A percentile compares a stretch with the other conserved stretches of the same genome.
Conservation (phyloP, 2,888 invertebrate species). For the Mellilla xanthometata region DNA sequence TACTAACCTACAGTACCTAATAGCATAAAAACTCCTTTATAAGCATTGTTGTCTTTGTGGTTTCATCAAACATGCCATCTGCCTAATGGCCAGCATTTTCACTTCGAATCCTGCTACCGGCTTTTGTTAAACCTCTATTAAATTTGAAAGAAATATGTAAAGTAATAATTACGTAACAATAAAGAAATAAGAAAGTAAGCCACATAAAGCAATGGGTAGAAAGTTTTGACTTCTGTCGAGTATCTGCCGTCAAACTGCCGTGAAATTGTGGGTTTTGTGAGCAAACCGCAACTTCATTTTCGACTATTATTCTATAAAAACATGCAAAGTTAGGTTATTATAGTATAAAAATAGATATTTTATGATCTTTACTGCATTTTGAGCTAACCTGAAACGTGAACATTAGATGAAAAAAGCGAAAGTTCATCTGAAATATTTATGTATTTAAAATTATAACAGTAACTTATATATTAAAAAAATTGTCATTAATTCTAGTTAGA, state of each 20-base stretch:
- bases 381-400: too few species aligned
- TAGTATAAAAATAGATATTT: constrained; percentile 17
- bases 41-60: constrained; percentile 36
- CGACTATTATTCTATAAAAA: constrained; percentile 36
- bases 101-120: constrained; percentile 46
- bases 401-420: too few species aligned
- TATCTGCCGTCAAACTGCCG: constrained; percentile 57
- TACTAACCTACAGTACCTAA: neutral
- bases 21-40: constrained; percentile 13
- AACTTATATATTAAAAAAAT: too few species aligned
- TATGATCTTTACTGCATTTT: constrained; percentile 2
- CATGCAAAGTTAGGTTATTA: constrained; percentile 23
- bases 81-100: constrained; percentile 74
- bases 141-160: constrained; percentile 35
- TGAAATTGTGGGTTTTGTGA: constrained; percentile 63
- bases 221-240: constrained; percentile 53
- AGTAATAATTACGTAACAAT: constrained; percentile 60
- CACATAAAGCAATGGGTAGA: constrained; percentile 64
- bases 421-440: too few species aligned
- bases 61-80: constrained; percentile 61
- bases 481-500: too few species aligned
- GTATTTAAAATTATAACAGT: too few species aligned
- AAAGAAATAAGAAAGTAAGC: constrained; percentile 72
- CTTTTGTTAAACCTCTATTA: constrained; percentile 50
- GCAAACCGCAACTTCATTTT: constrained; percentile 58